Base-by-base conservation (phyloP, 2,797 vertebrate species). In the Bovichtus variegatus region DNA sequence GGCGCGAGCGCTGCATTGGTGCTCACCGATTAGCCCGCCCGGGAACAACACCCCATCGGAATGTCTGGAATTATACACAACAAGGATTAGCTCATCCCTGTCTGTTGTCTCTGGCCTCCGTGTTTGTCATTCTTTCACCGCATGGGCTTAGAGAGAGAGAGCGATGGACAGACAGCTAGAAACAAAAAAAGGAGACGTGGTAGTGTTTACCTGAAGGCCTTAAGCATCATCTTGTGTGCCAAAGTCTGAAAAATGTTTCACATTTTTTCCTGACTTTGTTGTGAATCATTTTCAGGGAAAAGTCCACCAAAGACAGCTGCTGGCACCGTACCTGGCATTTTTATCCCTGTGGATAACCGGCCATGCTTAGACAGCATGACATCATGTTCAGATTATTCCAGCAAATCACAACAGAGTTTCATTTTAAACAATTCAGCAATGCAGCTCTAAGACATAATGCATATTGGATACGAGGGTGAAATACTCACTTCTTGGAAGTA, bases 11-110 rank as follows among this genome's bases (percentile, higher is more conserved):
- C 84, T 64, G 83, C 60, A 66, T 77, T 51, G 63, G 84, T 68
- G 27, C 82, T 85, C 86, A 59, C 78, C 78, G 85, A 87, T 93
- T 87, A 83, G 74, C 85, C 85, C 70, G 71, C 70, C 68, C 71
- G 55, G 76, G 78, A 89, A 87, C 90, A 93, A 91, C 92, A 90
- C 87, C 90, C 76, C 79, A 82, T 87, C 21, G 91, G 93, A 93
- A 94, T 95, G 93, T 89, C 80, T 89, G 92, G 93, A 95, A 94
- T 93, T 90, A 88, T 83, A 86, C 92, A 94, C 87, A 93, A 93
- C 93, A 92, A 82, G 87, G 92, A 93, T 94, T 94, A 94, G 90
- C 92, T 94, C 92, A 93, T 93, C 87, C 89, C 89, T 91, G 87
- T 78, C 89, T 94, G 92, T 93, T 93, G 91, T 92, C 91, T 92